Percentiles rank a stretch among this genome's conserved stretches.
Conservation (phyloP, 2,888 invertebrate species). For the Xestia xanthographa region DNA sequence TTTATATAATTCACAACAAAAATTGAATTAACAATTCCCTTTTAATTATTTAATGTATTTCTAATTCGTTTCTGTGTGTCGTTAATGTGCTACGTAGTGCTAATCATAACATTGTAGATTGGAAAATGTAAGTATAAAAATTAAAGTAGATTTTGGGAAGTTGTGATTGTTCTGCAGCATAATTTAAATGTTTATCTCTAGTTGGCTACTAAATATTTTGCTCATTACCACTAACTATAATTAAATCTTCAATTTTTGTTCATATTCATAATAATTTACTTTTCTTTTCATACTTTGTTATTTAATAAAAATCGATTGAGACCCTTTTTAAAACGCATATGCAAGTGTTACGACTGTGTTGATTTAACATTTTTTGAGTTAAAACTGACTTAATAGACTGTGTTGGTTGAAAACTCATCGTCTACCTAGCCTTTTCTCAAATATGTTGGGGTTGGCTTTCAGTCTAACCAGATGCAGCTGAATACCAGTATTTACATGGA, state of each 20-base stretch:
- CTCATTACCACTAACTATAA: not conserved
- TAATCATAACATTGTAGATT: conserved; percentile 2
- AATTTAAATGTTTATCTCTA: too few species aligned
- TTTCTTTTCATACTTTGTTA: not conserved
- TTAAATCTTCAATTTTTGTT: not conserved
- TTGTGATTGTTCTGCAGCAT: not conserved
- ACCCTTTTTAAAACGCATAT: not conserved
- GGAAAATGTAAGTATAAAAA: conserved; percentile 33
- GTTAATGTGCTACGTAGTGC: conserved; percentile 13
- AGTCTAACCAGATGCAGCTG: too few species aligned
- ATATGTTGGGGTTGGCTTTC: too few species aligned
- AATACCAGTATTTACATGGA: too few species aligned
- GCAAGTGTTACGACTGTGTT: not conserved
- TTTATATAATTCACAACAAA: not conserved
- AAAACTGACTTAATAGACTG: too few species aligned
- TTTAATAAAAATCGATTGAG: not conserved
- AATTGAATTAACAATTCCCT: not conserved
- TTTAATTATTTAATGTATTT: not conserved
- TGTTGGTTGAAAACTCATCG: not conserved
- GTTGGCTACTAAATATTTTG: not conserved
- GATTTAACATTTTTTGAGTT: too few species aligned
- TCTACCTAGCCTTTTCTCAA: too few species aligned
- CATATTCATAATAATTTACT: not conserved
- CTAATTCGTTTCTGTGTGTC: conserved; percentile 8
- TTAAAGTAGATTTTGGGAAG: not conserved